phyloP scores from a whole-genome alignment of 2,113 vertebrate genomes.

The Lutjanus erythropterus region DNA sequence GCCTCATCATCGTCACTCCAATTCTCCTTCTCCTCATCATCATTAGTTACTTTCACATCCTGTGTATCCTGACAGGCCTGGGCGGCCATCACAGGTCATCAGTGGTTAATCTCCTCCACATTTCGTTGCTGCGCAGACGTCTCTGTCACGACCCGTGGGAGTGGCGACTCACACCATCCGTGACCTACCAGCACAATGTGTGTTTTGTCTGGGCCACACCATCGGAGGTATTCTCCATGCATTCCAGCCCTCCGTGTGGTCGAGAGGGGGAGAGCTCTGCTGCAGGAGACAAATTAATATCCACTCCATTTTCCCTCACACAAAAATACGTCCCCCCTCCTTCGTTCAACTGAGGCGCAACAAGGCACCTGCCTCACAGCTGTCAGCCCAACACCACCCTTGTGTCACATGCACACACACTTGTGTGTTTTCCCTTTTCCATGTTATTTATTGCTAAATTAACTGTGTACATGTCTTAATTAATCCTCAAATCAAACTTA shows the following conservation, averaged over 20 bases:
- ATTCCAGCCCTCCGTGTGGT: constrained; percentile 82
- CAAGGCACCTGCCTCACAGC: constrained; percentile 81
- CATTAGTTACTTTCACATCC: constrained; percentile 71
- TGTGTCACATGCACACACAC: constrained; percentile 13
- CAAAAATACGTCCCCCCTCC: too few relatives aligned
- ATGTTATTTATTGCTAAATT: not conserved
- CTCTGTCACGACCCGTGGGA: constrained; percentile 78
- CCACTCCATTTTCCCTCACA: constrained; percentile 61
- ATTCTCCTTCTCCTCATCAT: constrained; percentile 69
- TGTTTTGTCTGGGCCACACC: constrained; percentile 84
- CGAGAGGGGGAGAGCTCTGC: constrained; percentile 45
- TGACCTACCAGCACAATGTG: constrained; percentile 80
- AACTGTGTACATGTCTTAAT: not conserved
- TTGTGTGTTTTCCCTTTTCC: not conserved
- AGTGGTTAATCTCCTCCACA: constrained; percentile 79
- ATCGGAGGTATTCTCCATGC: constrained; percentile 79
- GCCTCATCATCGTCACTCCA: constrained; percentile 60
- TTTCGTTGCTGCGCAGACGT: constrained; percentile 78
- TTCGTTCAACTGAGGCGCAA: constrained; percentile 35
- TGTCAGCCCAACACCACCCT: constrained; percentile 58
- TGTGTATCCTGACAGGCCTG: constrained; percentile 55
- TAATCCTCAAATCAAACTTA: not conserved
- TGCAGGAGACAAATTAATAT: constrained; percentile 83
- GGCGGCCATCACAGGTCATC: constrained; percentile 72
- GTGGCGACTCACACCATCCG: constrained; percentile 79